Percentiles rank a stretch among this genome's conserved stretches.
Conservation (phyloP, 2,888 invertebrate species). For the Bibio marci region DNA sequence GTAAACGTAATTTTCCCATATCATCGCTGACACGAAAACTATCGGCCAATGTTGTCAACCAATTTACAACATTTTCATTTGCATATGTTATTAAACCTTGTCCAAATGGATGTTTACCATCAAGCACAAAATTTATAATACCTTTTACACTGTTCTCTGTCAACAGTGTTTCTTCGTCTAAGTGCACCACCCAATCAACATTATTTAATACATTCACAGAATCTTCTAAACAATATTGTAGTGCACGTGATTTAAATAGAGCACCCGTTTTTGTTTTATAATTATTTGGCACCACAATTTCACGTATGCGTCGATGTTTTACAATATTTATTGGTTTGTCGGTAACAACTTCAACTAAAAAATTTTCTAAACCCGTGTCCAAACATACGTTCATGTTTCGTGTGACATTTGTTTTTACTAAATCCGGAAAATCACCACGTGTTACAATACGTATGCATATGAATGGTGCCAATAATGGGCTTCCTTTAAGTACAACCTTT, state of each 20-base stretch:
- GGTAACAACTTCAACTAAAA: conserved; percentile 89
- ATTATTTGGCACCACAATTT: conserved; percentile 72
- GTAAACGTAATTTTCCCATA: conserved; percentile 88
- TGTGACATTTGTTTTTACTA: conserved; percentile 73
- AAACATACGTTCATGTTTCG: conserved; percentile 76
- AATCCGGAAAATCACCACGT: conserved; percentile 80
- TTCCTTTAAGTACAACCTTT: conserved; percentile 73
- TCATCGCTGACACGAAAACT: conserved; percentile 93
- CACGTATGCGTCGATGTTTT: conserved; percentile 65
- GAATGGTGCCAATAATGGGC: conserved; percentile 81
- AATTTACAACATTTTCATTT: conserved; percentile 90
- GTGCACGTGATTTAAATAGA: conserved; percentile 81
- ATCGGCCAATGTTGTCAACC: conserved; percentile 91
- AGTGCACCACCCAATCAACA: conserved; percentile 91
- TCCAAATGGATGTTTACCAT: conserved; percentile 89
- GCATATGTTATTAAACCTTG: conserved; percentile 94
- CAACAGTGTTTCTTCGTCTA: conserved; percentile 90
- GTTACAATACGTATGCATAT: conserved; percentile 90
- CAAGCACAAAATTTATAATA: conserved; percentile 83
- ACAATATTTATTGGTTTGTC: conserved; percentile 67
- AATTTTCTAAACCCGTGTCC: conserved; percentile 85
- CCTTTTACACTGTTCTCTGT: conserved; percentile 83
- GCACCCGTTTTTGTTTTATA: conserved; percentile 85
- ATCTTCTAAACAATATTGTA: conserved; percentile 90
- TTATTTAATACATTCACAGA: conserved; percentile 70